These are phyloP conservation scores for Brachypterus glaber DNA, from an alignment of 2,888 invertebrate genomes.

Conservation along the genomic window DNA sequence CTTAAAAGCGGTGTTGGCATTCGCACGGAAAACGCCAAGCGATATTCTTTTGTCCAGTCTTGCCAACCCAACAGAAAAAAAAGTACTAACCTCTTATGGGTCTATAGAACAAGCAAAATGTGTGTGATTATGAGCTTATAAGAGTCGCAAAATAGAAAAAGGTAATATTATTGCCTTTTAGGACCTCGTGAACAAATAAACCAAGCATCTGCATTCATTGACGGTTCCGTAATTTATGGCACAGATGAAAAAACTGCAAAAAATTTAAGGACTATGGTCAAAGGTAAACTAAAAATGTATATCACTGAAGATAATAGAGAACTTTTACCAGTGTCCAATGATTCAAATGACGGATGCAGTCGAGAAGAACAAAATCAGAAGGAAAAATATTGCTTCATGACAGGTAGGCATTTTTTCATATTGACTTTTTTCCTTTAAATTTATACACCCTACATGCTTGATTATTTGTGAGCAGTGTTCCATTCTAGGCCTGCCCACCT, in stretches of 20 bases:
- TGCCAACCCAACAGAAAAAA: no score
- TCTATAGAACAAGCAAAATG: no score
- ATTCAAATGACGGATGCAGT: constrained; percentile 71
- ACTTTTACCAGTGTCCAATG: constrained; percentile 59
- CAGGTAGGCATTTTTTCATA: constrained; percentile 44
- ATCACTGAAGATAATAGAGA: constrained; percentile 53
- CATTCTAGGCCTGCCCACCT: no score
- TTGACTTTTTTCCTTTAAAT: neutral
- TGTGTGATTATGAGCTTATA: no score
- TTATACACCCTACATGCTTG: no score
- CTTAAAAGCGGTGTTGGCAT: no score
- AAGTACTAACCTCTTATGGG: no score
- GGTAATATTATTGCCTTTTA: no score
- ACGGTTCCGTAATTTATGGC: constrained; percentile 78
- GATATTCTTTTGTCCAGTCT: no score
- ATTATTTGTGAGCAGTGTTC: no score
- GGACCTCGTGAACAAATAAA: constrained; percentile 78
- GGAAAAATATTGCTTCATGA: constrained; percentile 72
- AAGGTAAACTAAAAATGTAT: constrained; percentile 59
- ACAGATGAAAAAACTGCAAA: constrained; percentile 44
- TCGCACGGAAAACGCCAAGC: no score
- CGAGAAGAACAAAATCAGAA: constrained; percentile 53
- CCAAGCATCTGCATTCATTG: constrained; percentile 73
- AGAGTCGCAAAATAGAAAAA: no score
- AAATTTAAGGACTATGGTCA: constrained; percentile 43